A percentile compares a stretch with the other conserved stretches of the same genome.
These are phyloP conservation scores for Casuarius casuarius DNA, from an alignment of 2,113 vertebrate species.

Conservation along the genomic window DNA sequence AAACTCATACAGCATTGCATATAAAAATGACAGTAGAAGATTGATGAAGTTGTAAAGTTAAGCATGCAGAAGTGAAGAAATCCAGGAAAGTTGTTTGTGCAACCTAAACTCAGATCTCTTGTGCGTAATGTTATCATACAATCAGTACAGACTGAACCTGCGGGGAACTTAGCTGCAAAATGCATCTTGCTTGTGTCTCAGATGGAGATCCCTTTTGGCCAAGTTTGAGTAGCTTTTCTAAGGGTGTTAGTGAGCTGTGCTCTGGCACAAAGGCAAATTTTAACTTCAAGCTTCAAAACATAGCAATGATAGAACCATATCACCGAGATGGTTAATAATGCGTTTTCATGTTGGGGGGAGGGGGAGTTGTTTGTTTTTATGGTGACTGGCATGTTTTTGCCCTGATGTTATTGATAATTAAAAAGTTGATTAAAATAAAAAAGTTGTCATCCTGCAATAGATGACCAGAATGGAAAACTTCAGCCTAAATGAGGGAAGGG, in stretches of 20 bases:
- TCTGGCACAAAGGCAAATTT: neutral
- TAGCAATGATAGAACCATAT: neutral
- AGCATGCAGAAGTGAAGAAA: constrained; percentile 15
- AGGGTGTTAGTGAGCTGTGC: neutral
- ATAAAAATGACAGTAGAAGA: neutral
- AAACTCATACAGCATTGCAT: neutral
- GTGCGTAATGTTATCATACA: neutral
- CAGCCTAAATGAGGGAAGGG: neutral
- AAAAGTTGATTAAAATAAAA: neutral
- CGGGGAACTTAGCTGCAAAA: neutral
- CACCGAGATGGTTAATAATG: neutral
- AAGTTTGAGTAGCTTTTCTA: neutral
- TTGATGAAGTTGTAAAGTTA: neutral
- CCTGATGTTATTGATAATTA: neutral
- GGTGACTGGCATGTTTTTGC: neutral
- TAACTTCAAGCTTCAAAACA: neutral
- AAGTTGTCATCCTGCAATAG: neutral
- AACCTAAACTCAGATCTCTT: neutral
- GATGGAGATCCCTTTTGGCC: neutral
- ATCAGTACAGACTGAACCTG: neutral
- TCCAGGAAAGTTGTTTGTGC: neutral
- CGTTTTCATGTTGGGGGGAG: neutral
- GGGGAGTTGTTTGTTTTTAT: neutral
- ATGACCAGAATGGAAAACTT: neutral
- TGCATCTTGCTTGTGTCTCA: neutral